phyloP scores from a whole-genome alignment of 2,797 vertebrate species.

The Scomberomorus guttatus region DNA sequence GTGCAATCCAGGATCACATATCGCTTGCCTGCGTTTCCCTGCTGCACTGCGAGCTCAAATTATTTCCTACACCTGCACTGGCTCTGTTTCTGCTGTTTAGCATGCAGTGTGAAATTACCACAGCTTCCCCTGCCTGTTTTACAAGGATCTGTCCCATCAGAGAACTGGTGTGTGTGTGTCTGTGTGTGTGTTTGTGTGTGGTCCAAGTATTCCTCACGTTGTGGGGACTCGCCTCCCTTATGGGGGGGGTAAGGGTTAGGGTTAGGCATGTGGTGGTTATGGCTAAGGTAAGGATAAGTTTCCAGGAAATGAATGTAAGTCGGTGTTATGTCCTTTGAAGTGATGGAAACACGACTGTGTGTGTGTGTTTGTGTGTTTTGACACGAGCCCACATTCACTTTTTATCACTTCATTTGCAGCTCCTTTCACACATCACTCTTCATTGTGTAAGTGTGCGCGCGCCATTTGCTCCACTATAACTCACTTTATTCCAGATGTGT shows the following conservation, averaged over 20 bases:
- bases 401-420: constrained; percentile 38
- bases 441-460: neutral
- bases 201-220: no score
- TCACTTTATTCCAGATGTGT: neutral
- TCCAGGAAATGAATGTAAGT: no score
- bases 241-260: no score
- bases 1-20: constrained; percentile 37
- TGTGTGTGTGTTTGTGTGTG: constrained; percentile 14
- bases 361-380: constrained; percentile 16
- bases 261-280: no score
- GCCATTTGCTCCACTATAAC: neutral
- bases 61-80: constrained; percentile 62
- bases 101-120: constrained; percentile 70
- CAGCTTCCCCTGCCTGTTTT: constrained; percentile 47
- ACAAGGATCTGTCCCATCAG: constrained; percentile 58
- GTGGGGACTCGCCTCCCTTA: no score
- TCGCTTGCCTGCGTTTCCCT: constrained; percentile 21
- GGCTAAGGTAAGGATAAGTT: no score
- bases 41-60: constrained; percentile 47
- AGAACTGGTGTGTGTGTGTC: constrained; percentile 24
- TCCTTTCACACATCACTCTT: constrained; percentile 13
- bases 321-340: no score
- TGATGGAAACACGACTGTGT: neutral
- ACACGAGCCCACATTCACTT: constrained; percentile 8
- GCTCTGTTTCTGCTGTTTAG: constrained; percentile 63